Conservation (phyloP, 2,113 vertebrate species). For the Edolisoma coerulescens region DNA sequence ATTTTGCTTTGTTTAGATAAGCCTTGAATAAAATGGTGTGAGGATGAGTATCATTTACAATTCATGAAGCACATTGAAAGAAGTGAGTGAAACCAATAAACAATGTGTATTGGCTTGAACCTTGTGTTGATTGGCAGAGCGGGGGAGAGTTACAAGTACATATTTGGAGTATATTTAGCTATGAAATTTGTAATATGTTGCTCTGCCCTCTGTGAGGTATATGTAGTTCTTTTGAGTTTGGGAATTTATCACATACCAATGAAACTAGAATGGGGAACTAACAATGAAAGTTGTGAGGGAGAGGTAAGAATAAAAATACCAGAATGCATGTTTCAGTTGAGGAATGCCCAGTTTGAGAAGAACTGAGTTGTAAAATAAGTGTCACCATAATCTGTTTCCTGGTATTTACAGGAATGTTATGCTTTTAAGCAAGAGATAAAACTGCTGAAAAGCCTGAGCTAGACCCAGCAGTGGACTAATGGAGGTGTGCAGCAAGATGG, state of each 20-base stretch:
- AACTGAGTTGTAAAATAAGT: background rate
- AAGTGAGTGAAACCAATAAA: background rate
- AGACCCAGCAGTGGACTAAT: background rate
- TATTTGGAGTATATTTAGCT: background rate
- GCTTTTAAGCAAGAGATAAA: background rate
- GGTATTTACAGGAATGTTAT: constrained; percentile 10
- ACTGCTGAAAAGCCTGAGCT: background rate
- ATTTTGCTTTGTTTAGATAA: background rate
- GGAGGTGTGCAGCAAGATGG: constrained; percentile 2
- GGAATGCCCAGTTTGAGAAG: background rate
- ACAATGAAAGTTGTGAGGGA: background rate
- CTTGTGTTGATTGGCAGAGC: background rate
- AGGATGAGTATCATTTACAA: background rate
- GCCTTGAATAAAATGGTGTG: background rate
- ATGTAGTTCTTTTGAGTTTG: background rate
- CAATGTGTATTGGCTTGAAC: fast-evolving
- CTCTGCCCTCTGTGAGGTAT: background rate
- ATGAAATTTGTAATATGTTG: background rate
- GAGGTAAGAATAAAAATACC: background rate
- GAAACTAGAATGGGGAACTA: background rate
- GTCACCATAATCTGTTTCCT: background rate
- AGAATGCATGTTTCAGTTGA: background rate
- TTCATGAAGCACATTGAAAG: background rate
- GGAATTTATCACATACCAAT: background rate
- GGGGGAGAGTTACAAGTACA: background rate